Base-by-base conservation (phyloP, 2,113 vertebrate genomes). In the Numida meleagris region DNA sequence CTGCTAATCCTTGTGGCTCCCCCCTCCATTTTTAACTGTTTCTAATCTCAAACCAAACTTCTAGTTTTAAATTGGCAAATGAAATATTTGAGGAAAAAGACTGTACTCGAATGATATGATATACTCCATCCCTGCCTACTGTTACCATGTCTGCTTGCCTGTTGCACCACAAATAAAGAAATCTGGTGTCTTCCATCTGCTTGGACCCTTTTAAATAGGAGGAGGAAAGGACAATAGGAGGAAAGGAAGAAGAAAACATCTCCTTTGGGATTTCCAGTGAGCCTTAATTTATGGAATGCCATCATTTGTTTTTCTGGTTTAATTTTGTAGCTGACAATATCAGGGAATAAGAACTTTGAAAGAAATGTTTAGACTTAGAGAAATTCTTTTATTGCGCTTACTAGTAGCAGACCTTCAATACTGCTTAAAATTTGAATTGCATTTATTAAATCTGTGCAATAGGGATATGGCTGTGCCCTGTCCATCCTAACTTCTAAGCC, bases 61-160 rank as follows among this genome's bases (percentile, higher is more conserved):
- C 33, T 27, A 11, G 4, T 71, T 83, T 92, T n/a, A 19, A 34
- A 3, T 43, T 70, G 21, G 13, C 38, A 4, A 79, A 53, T 5
- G 1, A 50, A 90, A 15, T 67, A 29, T 2, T 1, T 34, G 7
- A 12, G 9, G 42, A 4, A 46, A 48, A 38, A 50, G 33, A 7
- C 18, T 25, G 14, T 9, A 6, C 29, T 55, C 0, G 1, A n/a
- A 21, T n/a, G 9, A 29, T 24, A 23, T 1, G 10, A 24, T 45
- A 29, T 36, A 8, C 23, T 62, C 11, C 23, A 31, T 33, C 21
- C 38, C 45, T 33, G 1, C 16, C 58, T 23, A 5, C 31, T 61
- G 14, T 57, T 51, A 11, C 4, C 45, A 29, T 17, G 3, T 67
- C 21, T 45, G 31, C 53, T 9, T 61, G 51, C 27, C 33, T 82